phyloP scores from a whole-genome alignment of 2,888 invertebrate genomes.

The Acrobasis consociella region DNA sequence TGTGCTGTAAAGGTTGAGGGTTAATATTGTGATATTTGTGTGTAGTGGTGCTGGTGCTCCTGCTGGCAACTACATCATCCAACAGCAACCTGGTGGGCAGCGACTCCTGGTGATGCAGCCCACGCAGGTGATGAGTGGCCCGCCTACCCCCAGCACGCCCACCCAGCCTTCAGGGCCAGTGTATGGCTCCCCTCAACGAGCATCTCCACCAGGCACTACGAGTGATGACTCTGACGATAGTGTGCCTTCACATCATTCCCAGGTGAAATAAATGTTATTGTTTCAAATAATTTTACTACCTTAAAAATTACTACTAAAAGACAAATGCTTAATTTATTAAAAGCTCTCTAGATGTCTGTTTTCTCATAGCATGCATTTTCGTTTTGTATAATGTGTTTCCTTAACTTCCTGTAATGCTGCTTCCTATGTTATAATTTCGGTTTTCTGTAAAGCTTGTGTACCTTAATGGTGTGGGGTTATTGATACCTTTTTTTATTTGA shows the following conservation, averaged over 20 bases:
- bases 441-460: no score
- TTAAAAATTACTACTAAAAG: no score
- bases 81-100: conserved; percentile 82
- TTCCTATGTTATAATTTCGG: no score
- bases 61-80: conserved; percentile 83
- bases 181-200: conserved; percentile 84
- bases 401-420: no score
- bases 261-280: conserved; percentile 50
- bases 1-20: not conserved
- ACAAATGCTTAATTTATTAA: no score
- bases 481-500: no score
- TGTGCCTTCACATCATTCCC: conserved; percentile 84
- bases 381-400: no score
- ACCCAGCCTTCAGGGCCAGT: conserved; percentile 64
- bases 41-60: conserved; percentile 78
- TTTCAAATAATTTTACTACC: no score
- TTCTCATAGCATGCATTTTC: no score
- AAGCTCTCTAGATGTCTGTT: no score
- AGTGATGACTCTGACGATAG: conserved; percentile 95
- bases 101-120: conserved; percentile 82
- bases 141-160: conserved; percentile 72
- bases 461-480: no score
- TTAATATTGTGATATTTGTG: conserved; percentile 27
- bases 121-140: conserved; percentile 75
- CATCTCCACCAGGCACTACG: conserved; percentile 88